Evolutionary conservation across 2,113 vertebrate species (phyloP).

Genomic region (Marmota flaviventris): DNA sequence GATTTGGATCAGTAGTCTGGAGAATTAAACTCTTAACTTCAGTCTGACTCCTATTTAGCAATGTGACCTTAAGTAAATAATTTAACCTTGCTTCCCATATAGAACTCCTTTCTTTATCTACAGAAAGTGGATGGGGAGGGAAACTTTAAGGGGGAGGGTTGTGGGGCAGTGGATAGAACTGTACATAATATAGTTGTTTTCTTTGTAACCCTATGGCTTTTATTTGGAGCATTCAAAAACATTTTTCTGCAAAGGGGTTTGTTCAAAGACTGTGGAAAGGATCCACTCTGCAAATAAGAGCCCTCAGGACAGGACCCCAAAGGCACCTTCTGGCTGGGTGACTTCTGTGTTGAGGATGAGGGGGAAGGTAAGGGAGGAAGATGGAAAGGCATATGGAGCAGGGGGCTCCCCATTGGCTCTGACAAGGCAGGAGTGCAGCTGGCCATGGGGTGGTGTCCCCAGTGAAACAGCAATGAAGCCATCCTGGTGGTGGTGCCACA

Average conservation of each 20-base stretch:
- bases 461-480: background rate
- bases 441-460: background rate
- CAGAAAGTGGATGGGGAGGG: background rate
- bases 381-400: background rate
- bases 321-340: background rate
- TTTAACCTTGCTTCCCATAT: background rate
- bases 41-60: constrained; percentile 43
- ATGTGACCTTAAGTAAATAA: constrained; percentile 44
- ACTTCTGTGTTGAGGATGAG: background rate
- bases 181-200: background rate
- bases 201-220: constrained; percentile 7
- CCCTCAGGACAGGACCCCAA: background rate
- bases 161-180: background rate
- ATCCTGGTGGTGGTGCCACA: too few relatives aligned
- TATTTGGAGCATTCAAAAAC: background rate
- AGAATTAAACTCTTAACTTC: constrained; percentile 66
- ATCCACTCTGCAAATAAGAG: background rate
- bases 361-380: background rate
- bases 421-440: background rate
- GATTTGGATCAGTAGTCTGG: constrained; percentile 56
- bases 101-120: constrained; percentile 7
- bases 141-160: background rate
- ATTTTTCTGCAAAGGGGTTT: background rate
- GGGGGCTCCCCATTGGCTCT: background rate
- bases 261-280: background rate